These are phyloP conservation scores for Drosophila tristis DNA, from an alignment of 1,140 invertebrate genomes.

Conservation along the genomic window DNA sequence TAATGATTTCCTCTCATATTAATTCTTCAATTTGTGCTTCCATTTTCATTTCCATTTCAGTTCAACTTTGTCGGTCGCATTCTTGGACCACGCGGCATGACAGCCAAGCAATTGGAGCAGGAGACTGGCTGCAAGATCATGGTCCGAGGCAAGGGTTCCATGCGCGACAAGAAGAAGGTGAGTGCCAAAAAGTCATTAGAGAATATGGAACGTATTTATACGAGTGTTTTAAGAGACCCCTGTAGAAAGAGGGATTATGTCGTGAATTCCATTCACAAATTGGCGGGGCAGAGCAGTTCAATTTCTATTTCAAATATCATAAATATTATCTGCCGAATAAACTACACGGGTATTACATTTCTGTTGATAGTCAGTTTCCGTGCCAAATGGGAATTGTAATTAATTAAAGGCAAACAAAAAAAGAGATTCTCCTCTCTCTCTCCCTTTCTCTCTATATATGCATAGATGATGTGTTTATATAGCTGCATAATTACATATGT, in stretches of 20 bases:
- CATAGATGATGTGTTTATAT: neutral
- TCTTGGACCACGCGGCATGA: slow-evolving; percentile 99
- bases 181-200: slow-evolving; percentile 56
- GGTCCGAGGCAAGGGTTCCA: slow-evolving; percentile 99
- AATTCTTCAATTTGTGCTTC: slow-evolving; percentile 77
- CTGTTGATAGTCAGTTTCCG: slow-evolving; percentile 57
- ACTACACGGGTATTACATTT: slow-evolving; percentile 40
- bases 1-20: slow-evolving; percentile 69
- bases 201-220: neutral
- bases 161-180: slow-evolving; percentile 99
- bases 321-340: slow-evolving; percentile 33
- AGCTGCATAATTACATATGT: slow-evolving; percentile 3
- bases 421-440: slow-evolving; percentile 6
- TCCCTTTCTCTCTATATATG: neutral
- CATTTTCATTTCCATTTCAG: slow-evolving; percentile 89
- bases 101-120: slow-evolving; percentile 99
- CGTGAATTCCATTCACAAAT: slow-evolving; percentile 24
- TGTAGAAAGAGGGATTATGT: neutral
- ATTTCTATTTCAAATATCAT: slow-evolving; percentile 43
- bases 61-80: slow-evolving; percentile 99
- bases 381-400: slow-evolving; percentile 60
- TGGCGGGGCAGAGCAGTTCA: slow-evolving; percentile 30
- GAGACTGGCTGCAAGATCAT: slow-evolving; percentile 99
- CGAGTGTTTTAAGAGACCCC: neutral
- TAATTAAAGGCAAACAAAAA: slow-evolving; percentile 26